Base-by-base conservation (phyloP, 2,888 invertebrate species). In the Cheilosia vulpina region DNA sequence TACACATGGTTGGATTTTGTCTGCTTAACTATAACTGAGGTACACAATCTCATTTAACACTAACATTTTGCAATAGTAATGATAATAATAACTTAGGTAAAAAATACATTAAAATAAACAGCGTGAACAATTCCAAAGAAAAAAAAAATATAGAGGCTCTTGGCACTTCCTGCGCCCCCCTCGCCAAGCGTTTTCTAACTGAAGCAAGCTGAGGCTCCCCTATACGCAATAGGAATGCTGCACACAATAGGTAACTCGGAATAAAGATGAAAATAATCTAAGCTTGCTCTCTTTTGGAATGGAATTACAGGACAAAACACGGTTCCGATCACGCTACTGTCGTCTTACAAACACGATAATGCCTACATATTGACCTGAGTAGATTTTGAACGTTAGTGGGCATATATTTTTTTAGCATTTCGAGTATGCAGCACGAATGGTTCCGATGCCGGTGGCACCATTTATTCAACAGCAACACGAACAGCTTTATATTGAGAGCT, bases 81-180 rank as follows among this genome's bases (percentile, higher is more conserved):
- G 27, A 52, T 71, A 80, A 80, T 80, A 84, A 84, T 76, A 52
- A 52, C 24, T 84, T 84, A 84, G 80, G 80, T 80, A 75, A 71
- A 80, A 84, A 84, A 83, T 41, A 84, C 75, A 80, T 65, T 17
- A 9, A 65, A 60, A 62, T 63, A 69, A 45, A 77, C 68, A 77
- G 77, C 68, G 65, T 63, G 13, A 69, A 69, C 73, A 63, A 68
- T 0, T 55, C 31, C 24, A 34, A 11, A 11, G 2, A 11, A 34
- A 34, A 34, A 38, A 38, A 34, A 34, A 73, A 72, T 83, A 68
- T 66, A 53, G 58, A 24, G 31, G 53, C 43, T n/a, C 17, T 17
- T 34, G 50, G 43, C 50, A 41, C 31, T 6, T 38, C 38, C 21
- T 52, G 17, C 13, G 7, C 38, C 43, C 38, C 43, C n/a, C 4